Conservation (phyloP, 2,113 vertebrate species). For the Trematomus loennbergii region DNA sequence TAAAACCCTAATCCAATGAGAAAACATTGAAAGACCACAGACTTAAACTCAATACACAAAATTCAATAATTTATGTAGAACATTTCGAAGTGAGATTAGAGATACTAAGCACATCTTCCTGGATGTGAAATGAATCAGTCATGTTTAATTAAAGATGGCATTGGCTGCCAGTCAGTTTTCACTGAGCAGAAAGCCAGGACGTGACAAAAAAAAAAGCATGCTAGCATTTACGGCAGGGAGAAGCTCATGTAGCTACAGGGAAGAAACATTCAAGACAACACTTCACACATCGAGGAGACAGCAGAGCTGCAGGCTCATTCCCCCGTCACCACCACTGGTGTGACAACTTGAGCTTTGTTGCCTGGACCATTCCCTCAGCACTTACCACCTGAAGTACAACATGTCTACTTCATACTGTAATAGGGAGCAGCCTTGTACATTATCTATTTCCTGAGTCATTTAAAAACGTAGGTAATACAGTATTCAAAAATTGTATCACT, state of each 20-base stretch:
- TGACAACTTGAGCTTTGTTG: constrained; percentile 27
- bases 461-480: not conserved
- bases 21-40: constrained; percentile 42
- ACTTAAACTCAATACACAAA: constrained; percentile 6
- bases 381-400: not conserved
- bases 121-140: constrained; percentile 57
- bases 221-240: constrained; percentile 35
- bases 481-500: not conserved
- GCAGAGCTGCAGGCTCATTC: constrained; percentile 37
- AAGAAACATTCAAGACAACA: constrained; percentile 43
- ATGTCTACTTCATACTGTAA: constrained; percentile 7
- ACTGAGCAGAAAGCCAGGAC: constrained; percentile 33
- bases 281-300: constrained; percentile 71
- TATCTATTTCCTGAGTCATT: not conserved
- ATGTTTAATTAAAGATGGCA: constrained; percentile 49
- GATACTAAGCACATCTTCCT: constrained; percentile 22
- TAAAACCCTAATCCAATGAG: constrained; percentile 39
- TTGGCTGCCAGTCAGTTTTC: constrained; percentile 27
- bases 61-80: constrained; percentile 58
- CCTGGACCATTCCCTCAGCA: constrained; percentile 50
- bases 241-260: constrained; percentile 46
- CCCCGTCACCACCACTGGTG: constrained; percentile 44
- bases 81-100: constrained; percentile 31
- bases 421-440: not conserved
- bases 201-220: constrained; percentile 37